phyloP scores from a whole-genome alignment of 2,888 invertebrate genomes.

The Mythimna ferrago region DNA sequence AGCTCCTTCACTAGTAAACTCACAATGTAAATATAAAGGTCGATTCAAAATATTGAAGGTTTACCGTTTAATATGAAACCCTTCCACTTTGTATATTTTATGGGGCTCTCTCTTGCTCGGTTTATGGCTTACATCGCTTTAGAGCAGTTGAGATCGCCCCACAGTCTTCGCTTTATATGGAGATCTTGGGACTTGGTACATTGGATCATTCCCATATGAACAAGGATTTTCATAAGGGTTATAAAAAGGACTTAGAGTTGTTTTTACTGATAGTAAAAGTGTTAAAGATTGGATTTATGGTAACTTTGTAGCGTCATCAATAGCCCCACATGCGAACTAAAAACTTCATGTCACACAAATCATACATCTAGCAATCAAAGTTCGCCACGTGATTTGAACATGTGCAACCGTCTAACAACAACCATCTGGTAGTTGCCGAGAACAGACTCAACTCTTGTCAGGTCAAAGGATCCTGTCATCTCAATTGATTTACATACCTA shows the following conservation, averaged over 20 bases:
- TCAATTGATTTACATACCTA: no score
- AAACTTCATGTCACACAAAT: no score
- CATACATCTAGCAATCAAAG: no score
- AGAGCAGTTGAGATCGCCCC: slow-evolving; percentile 14
- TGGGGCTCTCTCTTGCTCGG: slow-evolving; percentile 33
- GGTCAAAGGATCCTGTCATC: no score
- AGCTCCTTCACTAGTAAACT: slow-evolving; percentile 26
- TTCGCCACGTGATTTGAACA: no score
- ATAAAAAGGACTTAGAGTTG: slow-evolving; percentile 5
- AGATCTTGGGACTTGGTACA: slow-evolving; percentile 5
- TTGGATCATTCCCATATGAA: slow-evolving; percentile 3
- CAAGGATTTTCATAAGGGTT: neutral
- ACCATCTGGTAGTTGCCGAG: no score
- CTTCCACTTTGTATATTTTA: slow-evolving; percentile 55
- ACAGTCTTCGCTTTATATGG: slow-evolving; percentile 29
- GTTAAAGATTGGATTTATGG: neutral
- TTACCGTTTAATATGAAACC: slow-evolving; percentile 17
- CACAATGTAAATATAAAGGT: slow-evolving; percentile 40
- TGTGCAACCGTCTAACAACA: no score
- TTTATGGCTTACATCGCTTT: slow-evolving; percentile 56
- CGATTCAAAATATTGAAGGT: slow-evolving; percentile 46
- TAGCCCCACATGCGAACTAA: no score
- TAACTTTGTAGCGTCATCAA: neutral
- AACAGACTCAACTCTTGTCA: no score
- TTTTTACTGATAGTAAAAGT: neutral